Evolutionary conservation across 2,797 vertebrate genomes (phyloP).

Genomic region (Microctenopoma lineatum): DNA sequence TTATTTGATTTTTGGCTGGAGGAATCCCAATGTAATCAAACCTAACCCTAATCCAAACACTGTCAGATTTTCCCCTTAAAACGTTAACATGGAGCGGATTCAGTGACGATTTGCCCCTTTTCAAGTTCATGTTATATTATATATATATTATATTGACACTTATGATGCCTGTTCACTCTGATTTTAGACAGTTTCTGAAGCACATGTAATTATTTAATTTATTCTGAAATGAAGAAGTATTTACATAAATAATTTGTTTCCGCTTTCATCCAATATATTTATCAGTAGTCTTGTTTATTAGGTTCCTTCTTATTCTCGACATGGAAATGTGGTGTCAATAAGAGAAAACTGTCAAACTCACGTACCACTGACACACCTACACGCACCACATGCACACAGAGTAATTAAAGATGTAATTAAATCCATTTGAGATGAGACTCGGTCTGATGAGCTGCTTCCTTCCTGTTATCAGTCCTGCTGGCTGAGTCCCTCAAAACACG

Average conservation of each 20-base stretch:
- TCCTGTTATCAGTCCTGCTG: slow-evolving; percentile 54
- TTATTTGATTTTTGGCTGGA: too few relatives aligned
- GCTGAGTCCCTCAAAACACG: slow-evolving; percentile 20
- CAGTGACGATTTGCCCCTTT: too few relatives aligned
- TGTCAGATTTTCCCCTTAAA: too few relatives aligned
- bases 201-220: too few relatives aligned
- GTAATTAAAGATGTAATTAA: slow-evolving; percentile 70
- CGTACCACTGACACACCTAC: not conserved
- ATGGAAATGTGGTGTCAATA: slow-evolving; percentile 1
- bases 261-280: not conserved
- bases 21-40: too few relatives aligned
- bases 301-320: not conserved
- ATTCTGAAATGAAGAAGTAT: not conserved
- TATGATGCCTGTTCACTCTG: too few relatives aligned
- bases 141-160: too few relatives aligned
- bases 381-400: slow-evolving; percentile 5
- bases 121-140: too few relatives aligned
- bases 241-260: not conserved
- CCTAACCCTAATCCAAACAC: too few relatives aligned
- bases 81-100: too few relatives aligned
- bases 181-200: too few relatives aligned
- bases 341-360: slow-evolving; percentile 1
- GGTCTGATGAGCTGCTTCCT: slow-evolving; percentile 57
- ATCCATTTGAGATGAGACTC: slow-evolving; percentile 37
- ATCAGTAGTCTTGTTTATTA: not conserved